These are phyloP conservation scores for Papilio glaucus DNA, from an alignment of 1,140 invertebrate genomes.

Conservation along the genomic window DNA sequence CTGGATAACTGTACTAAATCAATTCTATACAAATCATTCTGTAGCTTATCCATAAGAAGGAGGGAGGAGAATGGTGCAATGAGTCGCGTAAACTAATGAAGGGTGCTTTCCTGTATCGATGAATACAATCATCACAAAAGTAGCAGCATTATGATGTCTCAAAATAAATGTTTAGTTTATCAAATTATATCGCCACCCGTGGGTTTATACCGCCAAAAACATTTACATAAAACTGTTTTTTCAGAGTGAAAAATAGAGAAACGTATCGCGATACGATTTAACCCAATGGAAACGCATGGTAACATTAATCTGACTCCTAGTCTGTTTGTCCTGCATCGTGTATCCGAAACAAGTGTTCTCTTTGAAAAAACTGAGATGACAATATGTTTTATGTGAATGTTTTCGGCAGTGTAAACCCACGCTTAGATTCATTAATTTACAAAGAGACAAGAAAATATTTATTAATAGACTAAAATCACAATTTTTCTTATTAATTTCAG, in stretches of 20 bases:
- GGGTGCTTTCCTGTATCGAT: slow-evolving; percentile 19
- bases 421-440: not conserved
- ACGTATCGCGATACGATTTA: no score
- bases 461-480: not conserved
- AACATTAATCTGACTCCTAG: slow-evolving; percentile 1
- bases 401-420: no score
- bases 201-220: no score
- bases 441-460: not conserved
- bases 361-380: no score
- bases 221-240: no score
- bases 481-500: not conserved
- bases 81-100: slow-evolving; percentile 41
- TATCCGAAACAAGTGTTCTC: no score
- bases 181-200: not conserved
- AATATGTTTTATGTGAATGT: no score
- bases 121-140: not conserved
- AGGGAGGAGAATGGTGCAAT: slow-evolving; percentile 57
- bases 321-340: not conserved
- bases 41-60: slow-evolving; percentile 42
- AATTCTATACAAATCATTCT: slow-evolving; percentile 25
- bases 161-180: slow-evolving; percentile 10
- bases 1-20: slow-evolving; percentile 46
- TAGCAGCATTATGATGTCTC: slow-evolving; percentile 4
- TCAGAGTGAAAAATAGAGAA: no score
- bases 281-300: no score